These are phyloP conservation scores for Drymodes brunneopygia DNA, from an alignment of 2,113 vertebrate genomes.

Conservation along the genomic window DNA sequence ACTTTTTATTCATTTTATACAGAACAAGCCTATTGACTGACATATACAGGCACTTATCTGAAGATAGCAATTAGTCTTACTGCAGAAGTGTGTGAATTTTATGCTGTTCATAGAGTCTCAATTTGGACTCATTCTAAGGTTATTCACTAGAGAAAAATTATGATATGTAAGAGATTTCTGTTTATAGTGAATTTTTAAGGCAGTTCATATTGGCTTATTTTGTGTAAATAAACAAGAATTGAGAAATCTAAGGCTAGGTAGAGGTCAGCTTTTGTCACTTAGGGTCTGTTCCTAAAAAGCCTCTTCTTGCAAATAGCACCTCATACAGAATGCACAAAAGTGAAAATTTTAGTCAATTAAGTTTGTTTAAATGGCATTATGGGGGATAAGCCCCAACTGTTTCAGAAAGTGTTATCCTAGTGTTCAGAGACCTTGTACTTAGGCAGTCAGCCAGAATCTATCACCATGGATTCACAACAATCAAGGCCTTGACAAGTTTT, in stretches of 20 bases:
- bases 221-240: slow-evolving; percentile 45
- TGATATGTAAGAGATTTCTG: not conserved
- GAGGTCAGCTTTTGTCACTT: slow-evolving; percentile 30
- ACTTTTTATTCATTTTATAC: not conserved
- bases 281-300: not conserved
- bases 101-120: not conserved
- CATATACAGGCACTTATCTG: not conserved
- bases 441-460: slow-evolving; percentile 41
- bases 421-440: slow-evolving; percentile 34
- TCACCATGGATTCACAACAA: slow-evolving; percentile 36
- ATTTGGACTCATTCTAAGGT: not conserved
- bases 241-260: slow-evolving; percentile 36
- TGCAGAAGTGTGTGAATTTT: not conserved
- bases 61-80: not conserved
- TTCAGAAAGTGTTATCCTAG: slow-evolving; percentile 19
- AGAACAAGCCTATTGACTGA: not conserved
- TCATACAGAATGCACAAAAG: not conserved
- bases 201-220: slow-evolving; percentile 23
- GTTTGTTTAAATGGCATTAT: slow-evolving; percentile 58
- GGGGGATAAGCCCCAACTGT: not conserved
- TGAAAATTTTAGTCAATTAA: slow-evolving; percentile 46
- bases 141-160: slow-evolving; percentile 21
- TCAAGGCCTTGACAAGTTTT: slow-evolving; percentile 49
- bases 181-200: slow-evolving; percentile 11
- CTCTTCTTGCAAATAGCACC: not conserved